These are phyloP conservation scores for Coregonus ussuriensis DNA, from an alignment of 2,797 vertebrate species.

Conservation along the genomic window DNA sequence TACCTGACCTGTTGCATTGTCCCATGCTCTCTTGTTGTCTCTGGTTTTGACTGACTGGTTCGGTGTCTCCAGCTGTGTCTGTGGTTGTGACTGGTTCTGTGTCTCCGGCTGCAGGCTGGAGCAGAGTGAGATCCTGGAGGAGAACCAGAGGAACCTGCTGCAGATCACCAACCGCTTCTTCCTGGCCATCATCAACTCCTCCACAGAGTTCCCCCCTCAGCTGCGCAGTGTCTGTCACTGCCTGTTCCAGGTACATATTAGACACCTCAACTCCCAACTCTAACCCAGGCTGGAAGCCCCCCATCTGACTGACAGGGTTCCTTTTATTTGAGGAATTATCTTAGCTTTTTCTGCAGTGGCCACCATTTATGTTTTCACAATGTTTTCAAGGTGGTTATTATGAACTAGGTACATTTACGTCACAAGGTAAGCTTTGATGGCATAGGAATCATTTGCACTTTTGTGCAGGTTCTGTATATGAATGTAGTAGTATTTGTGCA, in stretches of 20 bases:
- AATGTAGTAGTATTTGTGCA: neutral
- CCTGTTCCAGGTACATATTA: constrained; percentile 89
- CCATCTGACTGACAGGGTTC: neutral
- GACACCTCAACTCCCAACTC: constrained; percentile 9
- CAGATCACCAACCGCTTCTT: constrained; percentile 98
- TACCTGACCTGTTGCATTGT: neutral
- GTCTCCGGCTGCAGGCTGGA: constrained; percentile 81
- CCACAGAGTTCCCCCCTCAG: constrained; percentile 94
- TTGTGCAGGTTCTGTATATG: neutral
- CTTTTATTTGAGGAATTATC: neutral
- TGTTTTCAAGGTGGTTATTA: neutral
- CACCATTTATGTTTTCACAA: neutral
- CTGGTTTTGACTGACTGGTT: neutral
- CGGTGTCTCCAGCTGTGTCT: neutral
- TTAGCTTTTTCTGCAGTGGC: neutral
- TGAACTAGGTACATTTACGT: neutral
- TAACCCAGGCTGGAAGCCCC: neutral
- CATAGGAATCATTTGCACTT: neutral
- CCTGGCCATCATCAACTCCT: constrained; percentile 93
- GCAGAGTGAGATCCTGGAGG: constrained; percentile 88
- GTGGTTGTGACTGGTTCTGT: neutral
- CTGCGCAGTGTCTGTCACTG: constrained; percentile 98
- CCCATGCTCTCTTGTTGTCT: neutral
- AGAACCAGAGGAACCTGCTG: constrained; percentile 92
- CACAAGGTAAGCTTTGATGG: neutral